Conservation (phyloP, 1,140 invertebrate genomes). For the Drosophila neocordata region DNA sequence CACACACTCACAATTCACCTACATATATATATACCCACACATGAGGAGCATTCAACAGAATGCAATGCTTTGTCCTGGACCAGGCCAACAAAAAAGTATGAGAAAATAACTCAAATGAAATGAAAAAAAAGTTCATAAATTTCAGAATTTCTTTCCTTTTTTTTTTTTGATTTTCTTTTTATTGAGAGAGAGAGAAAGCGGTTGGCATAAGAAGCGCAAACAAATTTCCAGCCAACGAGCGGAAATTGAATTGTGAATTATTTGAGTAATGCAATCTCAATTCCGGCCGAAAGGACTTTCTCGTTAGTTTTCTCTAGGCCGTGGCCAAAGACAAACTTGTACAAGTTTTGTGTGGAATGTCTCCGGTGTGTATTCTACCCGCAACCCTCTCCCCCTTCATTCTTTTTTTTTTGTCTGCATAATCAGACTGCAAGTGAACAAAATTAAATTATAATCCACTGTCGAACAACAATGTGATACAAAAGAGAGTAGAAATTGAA, state of each 20-base stretch:
- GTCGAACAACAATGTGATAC: slow-evolving; percentile 43
- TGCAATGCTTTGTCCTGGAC: slow-evolving; percentile 16
- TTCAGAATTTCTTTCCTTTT: slow-evolving; percentile 25
- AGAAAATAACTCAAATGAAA: neutral
- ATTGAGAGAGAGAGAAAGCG: slow-evolving; percentile 50
- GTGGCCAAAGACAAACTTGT: slow-evolving; percentile 55
- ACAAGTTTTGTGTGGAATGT: slow-evolving; percentile 14
- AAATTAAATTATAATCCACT: slow-evolving; percentile 66
- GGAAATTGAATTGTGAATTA: slow-evolving; percentile 80
- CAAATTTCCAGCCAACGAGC: slow-evolving; percentile 67
- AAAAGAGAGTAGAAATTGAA: slow-evolving; percentile 54
- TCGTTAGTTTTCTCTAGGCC: slow-evolving; percentile 45
- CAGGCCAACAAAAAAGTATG: slow-evolving; percentile 5
- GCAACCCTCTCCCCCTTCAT: neutral
- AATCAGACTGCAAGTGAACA: slow-evolving; percentile 50
- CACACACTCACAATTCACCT: neutral
- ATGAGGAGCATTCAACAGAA: slow-evolving; percentile 4
- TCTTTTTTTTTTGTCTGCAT: slow-evolving; percentile 28
- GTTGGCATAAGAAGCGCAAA: slow-evolving; percentile 41
- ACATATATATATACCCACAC: neutral
- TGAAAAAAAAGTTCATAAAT: slow-evolving; percentile 66
- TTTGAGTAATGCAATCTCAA: slow-evolving; percentile 64
- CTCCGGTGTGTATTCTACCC: neutral
- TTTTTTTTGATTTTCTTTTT: slow-evolving; percentile 27
- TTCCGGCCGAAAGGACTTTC: slow-evolving; percentile 59